phyloP scores from a whole-genome alignment of 2,888 invertebrate species.

The Abscondita cerata region DNA sequence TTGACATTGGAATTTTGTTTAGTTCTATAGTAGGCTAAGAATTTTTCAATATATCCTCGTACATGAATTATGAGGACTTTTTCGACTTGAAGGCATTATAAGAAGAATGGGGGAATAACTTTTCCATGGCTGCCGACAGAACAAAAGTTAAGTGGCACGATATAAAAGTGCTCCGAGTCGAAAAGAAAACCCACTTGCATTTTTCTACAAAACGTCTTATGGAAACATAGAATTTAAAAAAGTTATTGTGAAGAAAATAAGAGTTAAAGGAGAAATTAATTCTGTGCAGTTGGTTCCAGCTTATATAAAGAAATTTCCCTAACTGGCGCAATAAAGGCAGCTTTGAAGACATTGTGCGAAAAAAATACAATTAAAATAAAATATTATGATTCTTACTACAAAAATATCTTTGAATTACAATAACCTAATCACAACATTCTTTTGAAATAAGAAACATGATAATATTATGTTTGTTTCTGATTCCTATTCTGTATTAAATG shows the following conservation, averaged over 20 bases:
- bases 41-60: too few species aligned
- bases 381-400: slow-evolving; percentile 4
- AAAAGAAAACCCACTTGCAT: slow-evolving; percentile 5
- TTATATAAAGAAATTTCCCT: neutral
- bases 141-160: too few species aligned
- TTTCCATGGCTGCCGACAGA: too few species aligned
- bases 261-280: too few species aligned
- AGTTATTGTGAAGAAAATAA: neutral
- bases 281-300: slow-evolving; percentile 4
- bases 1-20: too few species aligned
- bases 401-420: slow-evolving; percentile 10
- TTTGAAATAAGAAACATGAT: neutral
- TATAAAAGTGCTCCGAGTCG: slow-evolving; percentile 3
- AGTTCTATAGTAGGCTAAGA: too few species aligned
- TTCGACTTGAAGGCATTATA: slow-evolving; percentile 2
- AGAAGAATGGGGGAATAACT: too few species aligned
- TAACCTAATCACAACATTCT: neutral
- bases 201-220: slow-evolving; percentile 12
- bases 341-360: neutral
- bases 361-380: neutral
- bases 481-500: neutral
- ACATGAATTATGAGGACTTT: slow-evolving; percentile 2
- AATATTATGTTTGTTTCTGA: neutral
- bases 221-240: slow-evolving; percentile 2
- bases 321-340: neutral